Evolutionary conservation across 2,113 vertebrate species (phyloP).

Genomic region (Austrofundulus limnaeus): DNA sequence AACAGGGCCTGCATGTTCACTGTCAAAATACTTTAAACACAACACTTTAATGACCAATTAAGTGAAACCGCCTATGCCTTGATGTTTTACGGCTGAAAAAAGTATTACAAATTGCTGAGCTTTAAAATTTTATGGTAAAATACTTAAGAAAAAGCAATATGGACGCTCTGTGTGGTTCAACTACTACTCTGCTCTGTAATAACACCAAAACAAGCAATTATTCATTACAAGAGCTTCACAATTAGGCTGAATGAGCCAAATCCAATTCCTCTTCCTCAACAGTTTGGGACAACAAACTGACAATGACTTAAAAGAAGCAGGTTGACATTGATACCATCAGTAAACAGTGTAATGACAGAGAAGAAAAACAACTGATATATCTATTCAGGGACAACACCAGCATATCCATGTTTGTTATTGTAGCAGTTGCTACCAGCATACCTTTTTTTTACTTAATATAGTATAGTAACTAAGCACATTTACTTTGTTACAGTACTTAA

Average conservation of each 20-base stretch:
- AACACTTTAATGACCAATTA: slow-evolving; percentile 42
- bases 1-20: slow-evolving; percentile 38
- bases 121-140: slow-evolving; percentile 41
- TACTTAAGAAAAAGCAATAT: slow-evolving; percentile 1
- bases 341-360: slow-evolving; percentile 46
- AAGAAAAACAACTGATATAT: slow-evolving; percentile 25
- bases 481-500: too few relatives aligned
- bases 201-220: slow-evolving; percentile 41
- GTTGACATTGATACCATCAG: slow-evolving; percentile 18
- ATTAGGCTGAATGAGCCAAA: slow-evolving; percentile 36
- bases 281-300: slow-evolving; percentile 49
- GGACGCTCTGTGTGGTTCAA: slow-evolving; percentile 23
- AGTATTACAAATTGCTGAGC: slow-evolving; percentile 16
- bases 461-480: too few relatives aligned
- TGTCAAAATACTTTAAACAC: slow-evolving; percentile 39
- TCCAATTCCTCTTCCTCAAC: slow-evolving; percentile 42
- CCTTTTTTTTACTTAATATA: too few relatives aligned
- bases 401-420: background rate
- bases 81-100: slow-evolving; percentile 29
- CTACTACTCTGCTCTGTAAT: slow-evolving; percentile 33
- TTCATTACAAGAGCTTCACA: slow-evolving; percentile 19
- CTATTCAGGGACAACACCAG: background rate
- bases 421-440: background rate
- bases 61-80: background rate
- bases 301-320: slow-evolving; percentile 61